Conservation (phyloP, 2,888 invertebrate species). For the Tetragonisca angustula region DNA sequence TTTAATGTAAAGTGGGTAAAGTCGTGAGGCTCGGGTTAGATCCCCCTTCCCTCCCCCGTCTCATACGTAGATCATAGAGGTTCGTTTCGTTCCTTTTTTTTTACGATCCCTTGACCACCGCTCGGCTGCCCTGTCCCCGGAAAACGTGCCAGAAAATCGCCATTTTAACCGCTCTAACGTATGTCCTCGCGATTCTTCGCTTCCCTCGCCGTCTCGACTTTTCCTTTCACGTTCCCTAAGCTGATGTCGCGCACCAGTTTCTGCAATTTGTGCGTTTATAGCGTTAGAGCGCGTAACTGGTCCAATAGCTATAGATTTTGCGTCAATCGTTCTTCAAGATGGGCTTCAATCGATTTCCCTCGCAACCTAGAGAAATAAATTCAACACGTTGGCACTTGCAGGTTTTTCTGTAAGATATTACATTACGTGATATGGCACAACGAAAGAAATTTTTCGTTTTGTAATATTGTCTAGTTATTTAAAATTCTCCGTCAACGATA, state of each 20-base stretch:
- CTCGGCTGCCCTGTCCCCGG: constrained; percentile 20
- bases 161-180: constrained; percentile 48
- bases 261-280: too few relatives aligned
- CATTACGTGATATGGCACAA: too few relatives aligned
- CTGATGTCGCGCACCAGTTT: not conserved
- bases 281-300: too few relatives aligned
- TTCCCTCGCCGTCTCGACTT: constrained; percentile 1
- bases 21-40: constrained; percentile 67
- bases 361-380: too few relatives aligned
- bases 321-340: too few relatives aligned
- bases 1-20: constrained; percentile 74
- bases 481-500: too few relatives aligned
- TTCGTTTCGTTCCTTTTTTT: constrained; percentile 59
- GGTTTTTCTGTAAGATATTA: too few relatives aligned
- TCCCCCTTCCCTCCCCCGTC: not conserved
- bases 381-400: too few relatives aligned
- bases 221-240: not conserved
- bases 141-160: constrained; percentile 53
- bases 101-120: constrained; percentile 56
- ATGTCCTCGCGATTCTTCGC: constrained; percentile 32
- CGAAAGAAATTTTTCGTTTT: too few relatives aligned
- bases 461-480: too few relatives aligned
- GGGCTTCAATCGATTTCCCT: too few relatives aligned
- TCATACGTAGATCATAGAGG: constrained; percentile 68
- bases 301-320: too few relatives aligned